Evolutionary conservation across 2,888 invertebrate genomes (phyloP), one percentile per base, ranked within the genome.

Genomic region (Venusia cambrica): DNA sequence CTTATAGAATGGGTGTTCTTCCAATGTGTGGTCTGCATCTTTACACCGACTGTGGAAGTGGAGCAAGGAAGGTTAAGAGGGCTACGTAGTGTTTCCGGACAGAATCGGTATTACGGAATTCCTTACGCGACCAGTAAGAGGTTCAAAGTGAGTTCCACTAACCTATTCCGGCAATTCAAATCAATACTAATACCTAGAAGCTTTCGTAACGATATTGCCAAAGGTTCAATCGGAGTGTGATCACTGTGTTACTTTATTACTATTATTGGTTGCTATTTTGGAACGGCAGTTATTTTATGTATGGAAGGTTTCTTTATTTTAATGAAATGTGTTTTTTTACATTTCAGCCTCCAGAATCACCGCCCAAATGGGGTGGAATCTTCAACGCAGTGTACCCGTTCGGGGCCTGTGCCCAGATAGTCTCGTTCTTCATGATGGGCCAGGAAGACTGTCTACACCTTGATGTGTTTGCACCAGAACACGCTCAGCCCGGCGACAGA

Each of bases 91-190:
- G 35, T 68, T 8, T 65, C 62, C 9, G 76, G 77, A 1, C 74
- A 75, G 48, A 67, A 75, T 52, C 64, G 65, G 33, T 85, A 72
- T 51, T 76, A 73, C 24, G 76, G 83, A n/a, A 77, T 85, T 54
- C 83, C 75, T 2, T 85, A 85, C 28, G 83, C 77, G 0, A 51
- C 54, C 21, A 66, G 73, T 41, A 47, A 63, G 35, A 69, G 84
- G 33, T 84, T 81, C 42, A 70, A 78, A 62, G 85, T 84, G 43
- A 66, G 68, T n/a, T n/a, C n/a, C n/a, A n/a, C n/a, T n/a, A n/a
- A n/a, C n/a, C n/a, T n/a, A n/a, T n/a, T n/a, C n/a, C n/a, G n/a
- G n/a, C n/a, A n/a, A n/a, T n/a, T n/a, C n/a, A n/a, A n/a, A n/a
- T n/a, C n/a, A n/a, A n/a, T n/a, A n/a, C n/a, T n/a, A n/a, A n/a